phyloP scores from a whole-genome alignment of 2,797 vertebrate species.

The Phoeniculus purpureus region DNA sequence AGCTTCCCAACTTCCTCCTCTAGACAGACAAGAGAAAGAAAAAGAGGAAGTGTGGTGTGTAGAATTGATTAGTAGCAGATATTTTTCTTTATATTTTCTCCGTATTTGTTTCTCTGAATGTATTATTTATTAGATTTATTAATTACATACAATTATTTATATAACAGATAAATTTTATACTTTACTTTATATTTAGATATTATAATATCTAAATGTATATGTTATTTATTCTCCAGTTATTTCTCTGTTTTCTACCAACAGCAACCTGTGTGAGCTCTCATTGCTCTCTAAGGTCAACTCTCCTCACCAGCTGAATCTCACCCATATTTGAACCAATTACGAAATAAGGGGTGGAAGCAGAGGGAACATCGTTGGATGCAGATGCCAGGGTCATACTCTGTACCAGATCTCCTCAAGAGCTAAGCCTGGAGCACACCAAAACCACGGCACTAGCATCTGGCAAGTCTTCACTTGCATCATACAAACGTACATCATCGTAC shows the following conservation, averaged over 20 bases:
- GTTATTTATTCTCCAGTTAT: too few relatives aligned
- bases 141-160: too few relatives aligned
- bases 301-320: rapidly evolving
- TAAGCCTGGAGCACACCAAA: rapidly evolving
- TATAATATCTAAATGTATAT: too few relatives aligned
- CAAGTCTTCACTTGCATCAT: rapidly evolving
- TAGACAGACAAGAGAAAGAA: neutral
- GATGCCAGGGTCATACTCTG: neutral
- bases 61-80: neutral
- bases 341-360: rapidly evolving
- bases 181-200: too few relatives aligned
- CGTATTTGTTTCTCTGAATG: too few relatives aligned
- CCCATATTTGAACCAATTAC: rapidly evolving
- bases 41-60: neutral
- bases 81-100: neutral
- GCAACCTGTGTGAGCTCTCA: neutral
- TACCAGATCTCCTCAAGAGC: neutral
- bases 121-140: too few relatives aligned
- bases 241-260: neutral
- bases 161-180: too few relatives aligned
- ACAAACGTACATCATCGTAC: rapidly evolving
- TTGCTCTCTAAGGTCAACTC: neutral
- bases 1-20: neutral
- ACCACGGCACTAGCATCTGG: rapidly evolving
- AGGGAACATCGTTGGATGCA: neutral